phyloP scores from a whole-genome alignment of 2,113 vertebrate genomes.

The Tauraco erythrolophus region DNA sequence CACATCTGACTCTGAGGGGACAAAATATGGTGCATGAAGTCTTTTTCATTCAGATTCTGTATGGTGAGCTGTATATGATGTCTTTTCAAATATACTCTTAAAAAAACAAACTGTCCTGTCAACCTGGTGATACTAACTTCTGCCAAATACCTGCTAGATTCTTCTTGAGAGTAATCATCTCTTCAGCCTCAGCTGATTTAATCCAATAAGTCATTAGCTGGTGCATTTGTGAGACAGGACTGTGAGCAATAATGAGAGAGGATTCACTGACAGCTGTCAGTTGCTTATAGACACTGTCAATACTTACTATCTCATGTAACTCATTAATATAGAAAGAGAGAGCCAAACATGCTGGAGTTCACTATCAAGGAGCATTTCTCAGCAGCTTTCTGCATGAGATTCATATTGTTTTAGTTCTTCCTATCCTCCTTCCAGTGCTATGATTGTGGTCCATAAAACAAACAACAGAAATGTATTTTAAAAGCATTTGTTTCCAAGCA shows the following conservation, averaged over 20 bases:
- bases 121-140: not conserved
- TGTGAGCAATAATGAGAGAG: not conserved
- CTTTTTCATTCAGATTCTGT: not conserved
- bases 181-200: not conserved
- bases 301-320: not conserved
- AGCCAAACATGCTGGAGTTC: not conserved
- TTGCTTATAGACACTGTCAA: not conserved
- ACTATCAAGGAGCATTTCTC: not conserved
- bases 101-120: not conserved
- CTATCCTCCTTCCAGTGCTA: not conserved
- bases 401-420: not conserved
- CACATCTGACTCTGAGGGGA: not conserved
- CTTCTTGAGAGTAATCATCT: not conserved
- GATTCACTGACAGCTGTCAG: not conserved
- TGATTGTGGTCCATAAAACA: not conserved
- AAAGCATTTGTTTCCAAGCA: not conserved
- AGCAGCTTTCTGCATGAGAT: not conserved
- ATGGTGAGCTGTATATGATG: not conserved
- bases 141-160: not conserved
- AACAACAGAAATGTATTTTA: not conserved
- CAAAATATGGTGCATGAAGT: not conserved
- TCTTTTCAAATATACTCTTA: not conserved
- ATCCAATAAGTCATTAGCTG: not conserved
- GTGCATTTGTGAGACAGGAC: not conserved
- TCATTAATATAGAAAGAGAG: not conserved